phyloP scores from a whole-genome alignment of 1,140 invertebrate genomes.

The Cydia amplana region DNA sequence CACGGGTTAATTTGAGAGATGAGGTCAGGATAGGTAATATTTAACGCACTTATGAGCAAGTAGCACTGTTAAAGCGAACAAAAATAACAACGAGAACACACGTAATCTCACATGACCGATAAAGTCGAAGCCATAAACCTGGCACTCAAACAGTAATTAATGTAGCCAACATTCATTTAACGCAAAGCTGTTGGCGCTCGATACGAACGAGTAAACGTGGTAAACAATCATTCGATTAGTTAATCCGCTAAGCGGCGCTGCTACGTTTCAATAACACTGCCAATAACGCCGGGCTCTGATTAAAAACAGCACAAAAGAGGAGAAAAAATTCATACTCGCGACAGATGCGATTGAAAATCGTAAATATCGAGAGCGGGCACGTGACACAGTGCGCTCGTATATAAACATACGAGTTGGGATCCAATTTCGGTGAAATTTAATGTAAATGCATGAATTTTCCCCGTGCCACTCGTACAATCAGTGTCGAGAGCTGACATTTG shows the following conservation, averaged over 20 bases:
- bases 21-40: too few relatives aligned
- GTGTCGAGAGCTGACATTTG: constrained; percentile 77
- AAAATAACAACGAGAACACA: constrained; percentile 42
- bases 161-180: constrained; percentile 66
- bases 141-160: constrained; percentile 73
- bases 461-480: constrained; percentile 75
- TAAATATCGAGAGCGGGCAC: constrained; percentile 67
- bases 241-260: constrained; percentile 48
- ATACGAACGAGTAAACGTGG: constrained; percentile 49
- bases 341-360: constrained; percentile 68
- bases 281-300: constrained; percentile 44
- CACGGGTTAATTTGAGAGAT: too few relatives aligned
- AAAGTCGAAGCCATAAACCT: constrained; percentile 65
- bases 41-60: background rate
- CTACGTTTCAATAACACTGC: constrained; percentile 46
- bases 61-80: background rate
- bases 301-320: constrained; percentile 45
- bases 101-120: constrained; percentile 67
- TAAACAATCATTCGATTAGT: constrained; percentile 68
- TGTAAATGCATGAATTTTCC: constrained; percentile 78
- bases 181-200: constrained; percentile 52
- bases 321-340: constrained; percentile 38
- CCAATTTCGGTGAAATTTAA: constrained; percentile 76
- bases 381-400: constrained; percentile 62
- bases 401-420: constrained; percentile 66